Evolutionary conservation across 2,888 invertebrate genomes (phyloP).

Genomic region (Tipula confusa): DNA sequence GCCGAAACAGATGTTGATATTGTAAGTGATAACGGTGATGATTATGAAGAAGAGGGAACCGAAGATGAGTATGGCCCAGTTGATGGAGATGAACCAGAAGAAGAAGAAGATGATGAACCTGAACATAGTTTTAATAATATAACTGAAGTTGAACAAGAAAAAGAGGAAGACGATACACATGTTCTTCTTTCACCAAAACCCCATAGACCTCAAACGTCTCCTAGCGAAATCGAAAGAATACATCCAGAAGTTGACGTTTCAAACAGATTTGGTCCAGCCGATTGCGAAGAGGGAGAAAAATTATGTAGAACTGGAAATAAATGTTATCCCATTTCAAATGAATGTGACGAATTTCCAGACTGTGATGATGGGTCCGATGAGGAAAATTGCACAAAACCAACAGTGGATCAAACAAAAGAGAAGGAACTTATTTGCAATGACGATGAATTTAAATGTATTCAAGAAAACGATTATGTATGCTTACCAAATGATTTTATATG

Average conservation of each 20-base stretch:
- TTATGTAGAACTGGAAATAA: not conserved
- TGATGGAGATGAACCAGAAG: not conserved
- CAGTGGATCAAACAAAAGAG: not conserved
- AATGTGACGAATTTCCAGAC: not conserved
- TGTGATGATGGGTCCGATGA: conserved; percentile 25
- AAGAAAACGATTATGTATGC: not conserved
- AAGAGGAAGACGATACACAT: too few relatives aligned
- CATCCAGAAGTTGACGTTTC: not conserved
- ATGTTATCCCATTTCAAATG: not conserved
- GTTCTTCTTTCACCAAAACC: not conserved
- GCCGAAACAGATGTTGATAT: not conserved
- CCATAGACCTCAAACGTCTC: not conserved
- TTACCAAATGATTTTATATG: not conserved
- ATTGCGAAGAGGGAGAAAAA: not conserved
- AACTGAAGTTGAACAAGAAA: not conserved
- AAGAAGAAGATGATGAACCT: not conserved
- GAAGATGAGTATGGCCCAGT: not conserved
- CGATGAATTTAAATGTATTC: not conserved
- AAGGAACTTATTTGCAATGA: not conserved
- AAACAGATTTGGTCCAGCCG: not conserved
- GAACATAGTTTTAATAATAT: not conserved
- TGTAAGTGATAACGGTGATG: not conserved
- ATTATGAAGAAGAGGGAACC: not conserved
- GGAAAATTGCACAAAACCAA: not conserved
- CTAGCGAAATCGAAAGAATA: not conserved